Conservation (phyloP, 2,797 vertebrate genomes). For the Molothrus aeneus region DNA sequence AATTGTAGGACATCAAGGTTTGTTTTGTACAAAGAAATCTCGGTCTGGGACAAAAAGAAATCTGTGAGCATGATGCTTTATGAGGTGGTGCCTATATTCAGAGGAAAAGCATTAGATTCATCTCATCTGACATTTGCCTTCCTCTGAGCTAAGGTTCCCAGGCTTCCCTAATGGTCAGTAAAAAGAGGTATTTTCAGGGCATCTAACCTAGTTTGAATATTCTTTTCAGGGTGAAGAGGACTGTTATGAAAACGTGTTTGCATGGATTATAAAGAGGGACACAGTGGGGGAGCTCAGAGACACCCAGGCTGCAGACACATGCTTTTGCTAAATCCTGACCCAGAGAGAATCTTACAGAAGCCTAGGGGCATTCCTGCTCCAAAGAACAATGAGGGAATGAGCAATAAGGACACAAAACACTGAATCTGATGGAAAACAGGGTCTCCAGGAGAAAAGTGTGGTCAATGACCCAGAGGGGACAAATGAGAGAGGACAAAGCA, state of each 20-base stretch:
- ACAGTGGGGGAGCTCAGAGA: background rate
- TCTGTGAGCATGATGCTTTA: background rate
- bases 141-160: background rate
- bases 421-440: background rate
- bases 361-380: background rate
- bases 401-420: background rate
- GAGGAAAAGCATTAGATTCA: background rate
- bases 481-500: background rate
- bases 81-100: background rate
- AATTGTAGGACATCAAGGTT: background rate
- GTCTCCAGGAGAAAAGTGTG: background rate
- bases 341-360: background rate
- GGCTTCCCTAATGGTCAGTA: background rate
- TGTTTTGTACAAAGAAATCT: background rate
- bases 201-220: background rate
- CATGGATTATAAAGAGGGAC: background rate
- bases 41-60: background rate
- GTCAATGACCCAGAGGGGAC: background rate
- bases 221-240: background rate
- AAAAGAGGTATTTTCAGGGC: background rate
- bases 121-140: background rate
- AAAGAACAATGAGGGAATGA: background rate
- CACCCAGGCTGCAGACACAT: background rate
- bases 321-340: background rate
- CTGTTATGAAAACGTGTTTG: background rate